Percentiles rank a stretch among this genome's conserved stretches.
These are phyloP conservation scores for Sesamia inferens DNA, from an alignment of 2,888 invertebrate genomes.

Conservation along the genomic window DNA sequence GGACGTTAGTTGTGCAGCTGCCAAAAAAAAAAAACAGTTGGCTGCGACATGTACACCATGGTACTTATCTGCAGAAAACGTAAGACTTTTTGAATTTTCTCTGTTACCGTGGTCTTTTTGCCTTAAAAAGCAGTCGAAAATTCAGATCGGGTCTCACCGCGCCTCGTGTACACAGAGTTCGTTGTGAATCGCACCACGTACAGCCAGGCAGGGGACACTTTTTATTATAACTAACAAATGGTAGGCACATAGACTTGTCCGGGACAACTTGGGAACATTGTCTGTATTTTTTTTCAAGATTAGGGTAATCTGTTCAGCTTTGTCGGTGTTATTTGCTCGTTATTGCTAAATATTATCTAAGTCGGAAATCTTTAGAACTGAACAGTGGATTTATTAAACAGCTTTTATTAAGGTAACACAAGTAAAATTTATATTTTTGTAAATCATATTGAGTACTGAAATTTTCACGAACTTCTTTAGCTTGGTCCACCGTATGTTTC, in stretches of 20 bases:
- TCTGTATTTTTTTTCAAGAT: slow-evolving; percentile 4
- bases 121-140: slow-evolving; percentile 12
- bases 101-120: neutral
- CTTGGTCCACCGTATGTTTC: neutral
- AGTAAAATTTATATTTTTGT: neutral
- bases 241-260: slow-evolving; percentile 28
- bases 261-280: slow-evolving; percentile 33
- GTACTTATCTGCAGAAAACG: neutral
- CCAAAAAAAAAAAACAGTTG: too few relatives aligned
- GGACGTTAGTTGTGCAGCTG: too few relatives aligned
- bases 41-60: neutral
- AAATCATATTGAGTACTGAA: neutral
- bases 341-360: neutral
- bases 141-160: slow-evolving; percentile 9
- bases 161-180: neutral
- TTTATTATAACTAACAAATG: slow-evolving; percentile 53
- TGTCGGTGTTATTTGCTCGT: neutral
- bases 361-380: neutral
- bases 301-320: slow-evolving; percentile 10
- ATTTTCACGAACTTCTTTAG: neutral
- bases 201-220: slow-evolving; percentile 18
- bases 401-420: neutral
- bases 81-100: neutral
- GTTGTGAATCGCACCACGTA: slow-evolving; percentile 50
- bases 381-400: neutral